Evolutionary conservation across 2,113 vertebrate genomes (phyloP), one percentile per base, ranked within the genome.

Genomic region (Vidua macroura): DNA sequence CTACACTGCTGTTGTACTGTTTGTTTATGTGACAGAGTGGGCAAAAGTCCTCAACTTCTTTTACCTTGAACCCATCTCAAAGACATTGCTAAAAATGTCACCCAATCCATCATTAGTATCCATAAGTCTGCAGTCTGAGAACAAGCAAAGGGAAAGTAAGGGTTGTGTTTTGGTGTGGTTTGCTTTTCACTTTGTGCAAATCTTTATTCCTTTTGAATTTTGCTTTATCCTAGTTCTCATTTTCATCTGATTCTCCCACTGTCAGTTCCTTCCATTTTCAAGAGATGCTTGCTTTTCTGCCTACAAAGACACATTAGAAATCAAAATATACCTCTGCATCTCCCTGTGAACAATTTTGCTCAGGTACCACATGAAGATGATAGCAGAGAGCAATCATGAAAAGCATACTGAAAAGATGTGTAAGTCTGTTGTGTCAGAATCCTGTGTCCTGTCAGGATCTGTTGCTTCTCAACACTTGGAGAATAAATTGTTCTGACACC

Each of bases 401-500:
- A 53, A 76, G 7, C 43, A 55, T 72, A 10, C 60, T 24, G 60
- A 77, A 94, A 80, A 63, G 48, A 60, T 56, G 1, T 24, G 5
- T 86, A 95, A 69, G 41, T 69, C 14, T 69, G 7, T 68, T 73
- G 39, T 52, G 27, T 83, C 64, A 93, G 78, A 93, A 78, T 82
- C 76, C 30, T 37, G 16, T 79, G 46, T 89, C 73, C 80, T 82
- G 78, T 93, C 76, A 83, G 60, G 78, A 95, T 90, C 68, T 81
- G 69, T 77, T 94, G 48, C 62, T 87, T 80, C 67, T 56, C 55
- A 35, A 80, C 58, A 43, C 87, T 88, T 92, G 68, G 95, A 67
- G 59, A 95, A 95, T 90, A 73, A 79, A 84, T 96, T 96, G 83
- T 95, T 76, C 41, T 70, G 83, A 70, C 62, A 89, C 56, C 62